A percentile compares a stretch with the other conserved stretches of the same genome.
phyloP scores from a whole-genome alignment of 2,113 vertebrate genomes.

The Nesoenas mayeri region DNA sequence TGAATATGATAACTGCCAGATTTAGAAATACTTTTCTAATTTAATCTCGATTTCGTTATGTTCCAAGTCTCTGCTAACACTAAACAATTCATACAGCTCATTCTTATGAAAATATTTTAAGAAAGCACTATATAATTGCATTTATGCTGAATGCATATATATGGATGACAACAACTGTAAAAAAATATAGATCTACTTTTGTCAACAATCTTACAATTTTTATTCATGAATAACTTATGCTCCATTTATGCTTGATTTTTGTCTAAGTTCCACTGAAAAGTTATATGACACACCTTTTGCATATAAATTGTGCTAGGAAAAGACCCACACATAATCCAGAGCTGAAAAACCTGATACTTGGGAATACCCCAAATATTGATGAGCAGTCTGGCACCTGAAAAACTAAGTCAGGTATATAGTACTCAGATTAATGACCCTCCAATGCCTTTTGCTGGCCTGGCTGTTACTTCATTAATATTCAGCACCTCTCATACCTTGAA shows the following conservation, averaged over 20 bases:
- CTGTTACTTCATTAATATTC: background rate
- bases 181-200: conserved; percentile 15
- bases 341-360: background rate
- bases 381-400: background rate
- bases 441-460: background rate
- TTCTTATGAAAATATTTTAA: background rate
- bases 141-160: background rate
- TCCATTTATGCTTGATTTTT: conserved; percentile 36
- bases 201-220: conserved; percentile 43
- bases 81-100: background rate
- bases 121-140: background rate
- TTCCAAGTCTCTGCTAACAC: background rate
- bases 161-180: conserved; percentile 22
- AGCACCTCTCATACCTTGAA: background rate
- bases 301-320: conserved; percentile 22
- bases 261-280: background rate
- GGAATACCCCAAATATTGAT: background rate
- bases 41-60: background rate
- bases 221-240: conserved; percentile 53
- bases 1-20: background rate
- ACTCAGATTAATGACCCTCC: background rate
- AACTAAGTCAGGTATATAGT: background rate
- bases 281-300: background rate
- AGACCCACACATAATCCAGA: background rate
- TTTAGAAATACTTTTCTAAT: background rate